Evolutionary conservation across 2,797 vertebrate genomes (phyloP), one percentile per base, ranked within the genome.

Genomic region (Cryptoprocta ferox): DNA sequence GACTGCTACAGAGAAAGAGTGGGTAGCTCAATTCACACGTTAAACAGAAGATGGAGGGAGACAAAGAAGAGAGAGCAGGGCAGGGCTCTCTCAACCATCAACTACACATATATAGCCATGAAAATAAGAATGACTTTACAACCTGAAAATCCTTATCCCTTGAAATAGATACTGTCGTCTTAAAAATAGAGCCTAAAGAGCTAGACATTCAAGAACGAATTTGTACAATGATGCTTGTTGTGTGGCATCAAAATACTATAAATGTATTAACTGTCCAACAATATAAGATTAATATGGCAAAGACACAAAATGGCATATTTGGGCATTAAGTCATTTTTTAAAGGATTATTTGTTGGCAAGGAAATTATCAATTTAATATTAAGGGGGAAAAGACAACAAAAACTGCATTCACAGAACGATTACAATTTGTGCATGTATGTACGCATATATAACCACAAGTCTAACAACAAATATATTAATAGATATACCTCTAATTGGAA

Each of bases 1-100:
- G 45, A 99, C 99, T 79, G 99, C 99, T 99, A 96, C 32, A 91
- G 90, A 96, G 15, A 97, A 39, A 82, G 93, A 91, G 53, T 82
- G 92, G 32, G 53, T 18, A 45, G 45, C 48, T 95, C 88, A 95
- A 81, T 92, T 84, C 85, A 95, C 18, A 95, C 2, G 26, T 50
- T 50, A 82, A 70, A 92, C n/a, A 96, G 68, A 91, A 94, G 94
- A 53, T 0, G 2, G 35, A 63, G 7, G 2, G 2, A 28, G 21
- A 48, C 2, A 39, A 7, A 56, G 45, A 39, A 3, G 13, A 79
- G 68, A 53, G 0, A 68, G 32, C 66, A 83, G 2, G 5, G n/a
- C 19, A 6, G 56, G 39, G 28, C 63, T 53, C 65, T 53, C 79
- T 48, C 48, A 65, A 8, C 50, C 21, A 78, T 30, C 71, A 61